phyloP scores from a whole-genome alignment of 1,140 invertebrate genomes.

The Bombus confusus region DNA sequence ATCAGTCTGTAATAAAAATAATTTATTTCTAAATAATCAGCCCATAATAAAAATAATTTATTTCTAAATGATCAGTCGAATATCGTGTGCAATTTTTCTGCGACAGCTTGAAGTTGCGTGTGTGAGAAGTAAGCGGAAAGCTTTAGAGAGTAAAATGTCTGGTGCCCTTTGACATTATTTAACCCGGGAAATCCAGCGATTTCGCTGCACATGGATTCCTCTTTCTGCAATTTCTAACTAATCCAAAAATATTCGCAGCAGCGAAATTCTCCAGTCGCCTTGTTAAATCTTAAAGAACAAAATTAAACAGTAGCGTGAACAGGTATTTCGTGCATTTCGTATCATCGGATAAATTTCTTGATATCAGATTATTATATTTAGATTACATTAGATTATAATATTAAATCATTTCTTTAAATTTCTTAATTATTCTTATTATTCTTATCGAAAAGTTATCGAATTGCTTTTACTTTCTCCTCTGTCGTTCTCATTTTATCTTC shows the following conservation, averaged over 20 bases:
- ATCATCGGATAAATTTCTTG: neutral
- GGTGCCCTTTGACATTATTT: conserved; percentile 20
- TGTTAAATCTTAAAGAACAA: neutral
- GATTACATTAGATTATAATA: too few species aligned
- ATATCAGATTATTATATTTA: too few species aligned
- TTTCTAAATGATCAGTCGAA: too few species aligned
- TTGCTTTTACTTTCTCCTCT: neutral
- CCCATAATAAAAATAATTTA: too few species aligned
- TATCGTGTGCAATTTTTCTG: conserved; percentile 1
- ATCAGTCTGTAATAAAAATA: too few species aligned
- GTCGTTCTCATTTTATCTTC: neutral
- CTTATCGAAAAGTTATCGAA: neutral
- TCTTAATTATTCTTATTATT: too few species aligned
- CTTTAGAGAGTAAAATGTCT: conserved; percentile 54
- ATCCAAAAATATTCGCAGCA: neutral
- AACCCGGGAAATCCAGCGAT: neutral
- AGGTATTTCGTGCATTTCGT: conserved; percentile 14
- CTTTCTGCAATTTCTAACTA: neutral
- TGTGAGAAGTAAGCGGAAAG: conserved; percentile 42
- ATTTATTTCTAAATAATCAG: too few species aligned
- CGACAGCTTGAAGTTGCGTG: conserved; percentile 24
- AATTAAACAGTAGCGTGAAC: conserved; percentile 28
- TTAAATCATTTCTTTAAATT: too few species aligned
- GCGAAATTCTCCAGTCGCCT: conserved; percentile 35
- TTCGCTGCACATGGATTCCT: conserved; percentile 46